phyloP scores from a whole-genome alignment of 2,113 vertebrate genomes.

The Mohoua ochrocephala region DNA sequence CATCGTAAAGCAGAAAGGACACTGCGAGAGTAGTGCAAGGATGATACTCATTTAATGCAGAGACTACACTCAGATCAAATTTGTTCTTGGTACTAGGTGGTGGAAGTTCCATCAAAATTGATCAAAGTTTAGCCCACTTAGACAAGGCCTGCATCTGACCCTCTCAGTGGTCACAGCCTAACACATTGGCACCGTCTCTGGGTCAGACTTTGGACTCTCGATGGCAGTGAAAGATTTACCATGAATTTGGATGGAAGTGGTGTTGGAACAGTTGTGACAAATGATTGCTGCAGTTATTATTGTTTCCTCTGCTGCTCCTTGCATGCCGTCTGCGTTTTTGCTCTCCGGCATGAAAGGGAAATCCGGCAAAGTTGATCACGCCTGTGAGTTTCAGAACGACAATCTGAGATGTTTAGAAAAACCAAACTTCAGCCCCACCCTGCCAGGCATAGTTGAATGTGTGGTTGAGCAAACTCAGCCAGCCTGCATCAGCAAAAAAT shows the following conservation, averaged over 20 bases:
- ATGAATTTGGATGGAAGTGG: not conserved
- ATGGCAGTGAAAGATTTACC: not conserved
- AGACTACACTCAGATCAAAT: not conserved
- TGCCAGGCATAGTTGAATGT: not conserved
- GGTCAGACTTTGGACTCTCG: not conserved
- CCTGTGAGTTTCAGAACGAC: slow-evolving; percentile 35
- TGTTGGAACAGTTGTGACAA: not conserved
- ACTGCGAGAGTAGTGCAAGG: not conserved
- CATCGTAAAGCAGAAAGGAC: not conserved
- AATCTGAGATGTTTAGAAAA: slow-evolving; percentile 7
- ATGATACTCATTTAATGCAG: not conserved
- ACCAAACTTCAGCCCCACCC: slow-evolving; percentile 49
- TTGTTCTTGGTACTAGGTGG: not conserved
- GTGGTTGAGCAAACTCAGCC: not conserved
- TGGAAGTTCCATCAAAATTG: not conserved
- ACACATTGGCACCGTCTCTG: not conserved
- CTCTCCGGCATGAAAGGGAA: slow-evolving; percentile 39
- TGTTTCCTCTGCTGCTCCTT: not conserved
- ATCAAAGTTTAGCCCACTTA: not conserved
- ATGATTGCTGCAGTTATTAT: not conserved
- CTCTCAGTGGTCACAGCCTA: not conserved
- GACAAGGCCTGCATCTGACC: not conserved
- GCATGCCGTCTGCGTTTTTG: not conserved
- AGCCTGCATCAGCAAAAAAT: not conserved
- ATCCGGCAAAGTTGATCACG: slow-evolving; percentile 22